A percentile compares a stretch with the other conserved stretches of the same genome.
phyloP scores from a whole-genome alignment of 2,797 vertebrate genomes.

The Tragopan temminckii region DNA sequence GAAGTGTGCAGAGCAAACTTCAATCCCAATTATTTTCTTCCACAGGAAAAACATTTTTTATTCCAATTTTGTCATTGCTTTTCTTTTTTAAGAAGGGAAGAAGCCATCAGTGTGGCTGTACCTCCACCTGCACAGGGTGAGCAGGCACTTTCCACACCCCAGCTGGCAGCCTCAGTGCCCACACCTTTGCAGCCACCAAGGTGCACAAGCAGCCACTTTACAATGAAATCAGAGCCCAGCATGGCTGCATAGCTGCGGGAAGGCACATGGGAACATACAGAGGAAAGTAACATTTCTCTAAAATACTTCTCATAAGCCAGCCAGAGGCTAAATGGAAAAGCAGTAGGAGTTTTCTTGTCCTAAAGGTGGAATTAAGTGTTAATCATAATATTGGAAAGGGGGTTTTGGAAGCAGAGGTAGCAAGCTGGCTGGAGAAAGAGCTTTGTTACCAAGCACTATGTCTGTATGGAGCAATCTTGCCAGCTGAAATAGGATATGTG shows the following conservation, averaged over 20 bases:
- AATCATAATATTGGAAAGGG: conserved; percentile 30
- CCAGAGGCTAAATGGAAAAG: conserved; percentile 56
- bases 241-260: background rate
- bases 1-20: background rate
- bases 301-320: conserved; percentile 14
- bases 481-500: background rate
- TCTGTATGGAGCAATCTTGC: background rate
- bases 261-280: background rate
- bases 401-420: background rate
- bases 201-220: background rate
- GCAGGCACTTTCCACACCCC: background rate
- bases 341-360: conserved; percentile 47
- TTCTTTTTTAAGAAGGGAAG: background rate
- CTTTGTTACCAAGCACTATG: background rate
- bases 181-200: background rate
- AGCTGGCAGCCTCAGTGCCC: conserved; percentile 24
- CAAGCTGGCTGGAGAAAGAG: background rate
- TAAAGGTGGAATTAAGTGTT: conserved; percentile 26
- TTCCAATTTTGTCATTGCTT: background rate
- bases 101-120: background rate
- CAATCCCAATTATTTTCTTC: background rate
- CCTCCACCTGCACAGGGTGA: background rate
- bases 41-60: background rate
- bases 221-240: background rate
- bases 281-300: conserved; percentile 46